Evolutionary conservation across 2,888 invertebrate genomes (phyloP).

Genomic region (Rhagium mordax): DNA sequence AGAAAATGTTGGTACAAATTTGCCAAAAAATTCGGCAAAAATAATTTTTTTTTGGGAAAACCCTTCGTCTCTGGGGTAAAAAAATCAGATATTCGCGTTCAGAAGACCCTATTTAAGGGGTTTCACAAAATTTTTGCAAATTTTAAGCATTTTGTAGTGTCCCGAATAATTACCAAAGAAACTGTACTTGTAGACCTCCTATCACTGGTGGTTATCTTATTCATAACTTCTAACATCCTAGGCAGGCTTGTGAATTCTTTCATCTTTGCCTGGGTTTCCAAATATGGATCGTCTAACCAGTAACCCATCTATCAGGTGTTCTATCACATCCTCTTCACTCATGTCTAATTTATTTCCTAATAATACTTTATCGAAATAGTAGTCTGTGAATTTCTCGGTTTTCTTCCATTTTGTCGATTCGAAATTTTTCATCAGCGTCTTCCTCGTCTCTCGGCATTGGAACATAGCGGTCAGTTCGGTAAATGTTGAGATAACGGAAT

Average conservation of each 20-base stretch:
- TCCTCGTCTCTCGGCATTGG: background rate
- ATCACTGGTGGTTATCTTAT: background rate
- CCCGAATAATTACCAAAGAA: no score
- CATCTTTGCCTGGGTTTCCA: background rate
- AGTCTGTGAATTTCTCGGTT: background rate
- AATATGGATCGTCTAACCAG: background rate
- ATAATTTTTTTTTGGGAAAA: no score
- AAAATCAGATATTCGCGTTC: no score
- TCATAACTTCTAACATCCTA: background rate
- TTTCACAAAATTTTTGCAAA: no score
- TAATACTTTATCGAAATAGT: conserved; percentile 1
- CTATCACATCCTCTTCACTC: background rate
- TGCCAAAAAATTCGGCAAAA: no score
- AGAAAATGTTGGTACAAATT: no score
- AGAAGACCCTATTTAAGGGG: no score
- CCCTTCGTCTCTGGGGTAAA: no score
- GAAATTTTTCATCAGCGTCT: background rate
- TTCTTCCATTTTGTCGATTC: background rate
- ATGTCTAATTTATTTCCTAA: background rate
- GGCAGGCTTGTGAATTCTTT: background rate
- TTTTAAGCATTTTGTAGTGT: no score
- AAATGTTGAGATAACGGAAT: no score
- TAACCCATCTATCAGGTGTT: background rate
- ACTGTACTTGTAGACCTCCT: no score
- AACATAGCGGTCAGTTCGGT: background rate